Evolutionary conservation across 2,888 invertebrate genomes (phyloP).

Genomic region (Campoplex capitator): DNA sequence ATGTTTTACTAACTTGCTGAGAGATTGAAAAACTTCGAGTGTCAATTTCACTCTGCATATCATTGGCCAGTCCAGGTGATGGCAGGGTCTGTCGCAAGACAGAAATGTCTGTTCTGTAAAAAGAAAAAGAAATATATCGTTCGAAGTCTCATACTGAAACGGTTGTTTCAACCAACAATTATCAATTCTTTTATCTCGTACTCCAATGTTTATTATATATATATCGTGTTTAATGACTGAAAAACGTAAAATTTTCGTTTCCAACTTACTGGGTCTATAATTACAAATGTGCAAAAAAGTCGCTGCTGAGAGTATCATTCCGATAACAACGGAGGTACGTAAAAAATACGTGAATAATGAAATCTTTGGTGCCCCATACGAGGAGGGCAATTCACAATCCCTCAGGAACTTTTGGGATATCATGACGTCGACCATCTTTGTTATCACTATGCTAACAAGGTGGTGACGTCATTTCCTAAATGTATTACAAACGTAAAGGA

Average conservation of each 20-base stretch:
- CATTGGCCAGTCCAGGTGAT: slow-evolving; percentile 92
- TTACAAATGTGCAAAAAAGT: slow-evolving; percentile 82
- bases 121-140: slow-evolving; percentile 63
- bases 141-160: background rate
- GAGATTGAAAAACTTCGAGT: slow-evolving; percentile 90
- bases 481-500: slow-evolving; percentile 11
- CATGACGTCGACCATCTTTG: slow-evolving; percentile 76
- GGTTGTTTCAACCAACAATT: background rate
- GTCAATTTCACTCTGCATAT: slow-evolving; percentile 91
- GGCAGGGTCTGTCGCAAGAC: slow-evolving; percentile 91
- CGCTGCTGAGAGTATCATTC: slow-evolving; percentile 80
- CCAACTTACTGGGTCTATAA: slow-evolving; percentile 81
- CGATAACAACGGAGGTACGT: slow-evolving; percentile 77
- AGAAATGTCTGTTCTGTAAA: slow-evolving; percentile 90
- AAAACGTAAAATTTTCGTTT: too few relatives aligned
- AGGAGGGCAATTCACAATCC: slow-evolving; percentile 53
- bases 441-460: slow-evolving; percentile 74
- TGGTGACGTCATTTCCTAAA: slow-evolving; percentile 75
- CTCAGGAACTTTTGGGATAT: slow-evolving; percentile 69
- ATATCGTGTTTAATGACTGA: background rate
- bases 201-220: background rate
- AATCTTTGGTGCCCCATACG: slow-evolving; percentile 58
- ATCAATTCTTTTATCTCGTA: background rate
- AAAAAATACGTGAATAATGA: slow-evolving; percentile 75
- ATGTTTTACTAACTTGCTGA: slow-evolving; percentile 88